Evolutionary conservation across 2,888 invertebrate species (phyloP), one percentile per base, ranked within the genome.

Genomic region (Tetragonula carbonaria): DNA sequence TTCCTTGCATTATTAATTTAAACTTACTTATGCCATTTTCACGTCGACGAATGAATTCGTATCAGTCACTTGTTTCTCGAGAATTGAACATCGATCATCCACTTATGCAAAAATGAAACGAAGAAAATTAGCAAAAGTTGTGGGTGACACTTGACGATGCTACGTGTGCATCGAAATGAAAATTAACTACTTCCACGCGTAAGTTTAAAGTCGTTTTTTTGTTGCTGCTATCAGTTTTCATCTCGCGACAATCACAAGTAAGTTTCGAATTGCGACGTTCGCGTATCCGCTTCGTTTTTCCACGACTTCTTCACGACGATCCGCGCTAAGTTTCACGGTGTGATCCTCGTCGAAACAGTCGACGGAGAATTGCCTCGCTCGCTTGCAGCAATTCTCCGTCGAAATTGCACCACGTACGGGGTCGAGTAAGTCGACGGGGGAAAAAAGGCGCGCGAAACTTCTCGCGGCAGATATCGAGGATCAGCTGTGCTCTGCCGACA

Each of bases 401-500:
- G 59, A 73, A 78, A 78, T 63, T 51, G 51, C n/a, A 50, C 59
- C 62, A 21, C 59, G 50, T 66, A 65, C 33, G 21, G 23, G 53
- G 11, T 0, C 28, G 65, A 38, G 5, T 38, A 38, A 76, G 53
- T 59, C 33, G 50, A 18, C 16, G 23, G 51, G 23, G 2, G 45
- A 45, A 45, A 18, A 71, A 71, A 70, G 45, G 23, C 50, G 18
- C 33, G 16, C 28, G 55, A 71, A 71, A 71, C 16, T 68, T 65
- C 62, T 68, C 68, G 55, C 68, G 45, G 11, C 50, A 23, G 55
- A 66, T 45, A 78, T 72, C 63, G 55, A 38, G 66, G 28, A 38
- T 66, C 28, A 57, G n/a, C 33, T 51, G 55, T 63, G 74, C 50
- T 84, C 75, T 28, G 63, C 28, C 62, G 67, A 75, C 50, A 63